Evolutionary conservation across 2,888 invertebrate species (phyloP), one percentile per base, ranked within the genome.

Genomic region (Tyria jacobaeae): DNA sequence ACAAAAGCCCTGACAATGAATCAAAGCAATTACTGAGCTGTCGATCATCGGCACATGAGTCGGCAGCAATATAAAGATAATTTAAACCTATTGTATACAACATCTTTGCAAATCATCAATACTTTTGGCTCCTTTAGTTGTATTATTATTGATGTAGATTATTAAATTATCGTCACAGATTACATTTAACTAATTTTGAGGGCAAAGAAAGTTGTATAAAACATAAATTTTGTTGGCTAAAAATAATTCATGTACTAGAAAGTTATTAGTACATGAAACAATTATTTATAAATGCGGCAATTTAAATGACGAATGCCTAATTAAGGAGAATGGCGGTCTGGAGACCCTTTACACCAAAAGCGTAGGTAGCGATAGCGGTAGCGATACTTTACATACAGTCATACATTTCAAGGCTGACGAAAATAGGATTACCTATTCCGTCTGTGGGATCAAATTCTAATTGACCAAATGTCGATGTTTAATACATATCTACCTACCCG

Each of bases 21-120:
- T 66, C 56, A 60, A 71, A 75, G 79, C 68, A 80, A 83, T 83
- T 81, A 82, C 80, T 73, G 63, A 64, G 59, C 60, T 71, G 74
- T 72, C 75, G 51, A 76, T 73, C 78, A 70, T 60, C 49, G 25
- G 39, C 0, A 37, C 15, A 54, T 82, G 80, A 83, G 57, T 75
- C 70, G 58, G 73, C 80, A 70, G 10, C 71, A 70, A 71, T 54
- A 52, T 10, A 47, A 54, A 68, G 56, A 74, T 75, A 78, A 70
- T 73, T 17, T 56, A 71, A 63, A 53, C 21, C 69, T 57, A 67
- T 73, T 74, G 73, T 71, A 39, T 21, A 14, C 27, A 4, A 47
- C 25, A 35, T 27, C 44, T 57, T 34, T 47, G 41, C 25, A 52
- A 47, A 24, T 53, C 53, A 53, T 25, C n/a, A 10, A 53, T 39